These are phyloP conservation scores for Aphis gossypii DNA, from an alignment of 1,140 invertebrate species.

Conservation along the genomic window DNA sequence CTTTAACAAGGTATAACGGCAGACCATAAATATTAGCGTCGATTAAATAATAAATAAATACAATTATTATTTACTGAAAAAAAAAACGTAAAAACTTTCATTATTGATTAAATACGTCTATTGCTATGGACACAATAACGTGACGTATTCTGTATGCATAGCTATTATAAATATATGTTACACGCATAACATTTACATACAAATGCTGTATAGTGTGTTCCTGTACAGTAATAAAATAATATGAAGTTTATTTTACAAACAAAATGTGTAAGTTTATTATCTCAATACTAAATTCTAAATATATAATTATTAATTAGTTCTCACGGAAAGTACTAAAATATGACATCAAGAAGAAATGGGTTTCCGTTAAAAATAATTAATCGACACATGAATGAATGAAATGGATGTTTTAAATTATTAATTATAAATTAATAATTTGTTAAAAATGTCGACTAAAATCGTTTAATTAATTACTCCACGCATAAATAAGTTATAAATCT, in stretches of 20 bases:
- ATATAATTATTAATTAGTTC: background rate
- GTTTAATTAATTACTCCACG: background rate
- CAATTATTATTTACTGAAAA: background rate
- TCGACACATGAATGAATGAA: background rate
- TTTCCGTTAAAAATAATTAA: background rate
- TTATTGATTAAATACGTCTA: constrained; percentile 43
- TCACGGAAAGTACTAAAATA: background rate
- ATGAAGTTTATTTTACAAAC: background rate
- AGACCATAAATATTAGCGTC: background rate
- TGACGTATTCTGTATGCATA: background rate
- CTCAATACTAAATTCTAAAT: background rate
- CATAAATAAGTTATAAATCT: background rate
- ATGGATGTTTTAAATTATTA: background rate
- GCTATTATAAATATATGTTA: background rate
- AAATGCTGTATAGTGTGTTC: background rate
- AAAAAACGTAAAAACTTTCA: background rate
- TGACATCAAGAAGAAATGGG: background rate
- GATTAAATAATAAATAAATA: background rate
- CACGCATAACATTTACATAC: background rate
- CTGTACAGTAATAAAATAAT: background rate
- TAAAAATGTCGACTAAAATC: background rate
- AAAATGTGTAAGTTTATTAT: background rate
- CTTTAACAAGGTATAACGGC: too few relatives aligned
- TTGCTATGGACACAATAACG: constrained; percentile 36
- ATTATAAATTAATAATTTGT: background rate